Conservation (phyloP, 2,888 invertebrate genomes). For the Hoplodrina blanda region DNA sequence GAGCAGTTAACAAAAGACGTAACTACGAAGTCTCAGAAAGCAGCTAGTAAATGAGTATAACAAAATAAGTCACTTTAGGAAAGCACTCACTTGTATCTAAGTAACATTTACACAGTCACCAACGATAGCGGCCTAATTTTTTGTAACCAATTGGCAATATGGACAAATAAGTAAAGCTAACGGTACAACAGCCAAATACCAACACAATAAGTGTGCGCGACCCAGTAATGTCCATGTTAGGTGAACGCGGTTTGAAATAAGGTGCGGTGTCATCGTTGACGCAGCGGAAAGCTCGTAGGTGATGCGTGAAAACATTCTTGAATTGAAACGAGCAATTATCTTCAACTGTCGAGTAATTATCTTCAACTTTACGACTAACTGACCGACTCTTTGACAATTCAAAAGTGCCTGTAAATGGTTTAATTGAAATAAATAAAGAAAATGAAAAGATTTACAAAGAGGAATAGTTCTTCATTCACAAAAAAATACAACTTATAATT, state of each 20-base stretch:
- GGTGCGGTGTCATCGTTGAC: constrained; percentile 12
- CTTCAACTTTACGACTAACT: too few relatives aligned
- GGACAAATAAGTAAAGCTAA: constrained; percentile 67
- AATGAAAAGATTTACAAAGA: not conserved
- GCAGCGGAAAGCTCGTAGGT: not conserved
- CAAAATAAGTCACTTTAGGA: not conserved
- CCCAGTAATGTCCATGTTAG: constrained; percentile 64
- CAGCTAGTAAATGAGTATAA: not conserved
- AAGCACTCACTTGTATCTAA: not conserved
- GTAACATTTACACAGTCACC: constrained; percentile 17
- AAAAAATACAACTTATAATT: too few relatives aligned
- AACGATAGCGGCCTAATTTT: constrained; percentile 47
- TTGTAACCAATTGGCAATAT: constrained; percentile 47
- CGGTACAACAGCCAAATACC: constrained; percentile 65
- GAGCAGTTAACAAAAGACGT: too few relatives aligned
- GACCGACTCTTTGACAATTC: too few relatives aligned
- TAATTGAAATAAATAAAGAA: too few relatives aligned
- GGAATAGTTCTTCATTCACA: not conserved
- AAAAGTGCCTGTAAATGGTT: too few relatives aligned
- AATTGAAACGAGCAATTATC: not conserved
- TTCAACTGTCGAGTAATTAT: too few relatives aligned
- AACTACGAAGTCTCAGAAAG: too few relatives aligned
- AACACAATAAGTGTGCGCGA: constrained; percentile 58
- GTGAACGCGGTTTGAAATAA: constrained; percentile 28
- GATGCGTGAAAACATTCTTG: not conserved